Evolutionary conservation across 2,888 invertebrate genomes (phyloP).

Genomic region (Germaria angustata): DNA sequence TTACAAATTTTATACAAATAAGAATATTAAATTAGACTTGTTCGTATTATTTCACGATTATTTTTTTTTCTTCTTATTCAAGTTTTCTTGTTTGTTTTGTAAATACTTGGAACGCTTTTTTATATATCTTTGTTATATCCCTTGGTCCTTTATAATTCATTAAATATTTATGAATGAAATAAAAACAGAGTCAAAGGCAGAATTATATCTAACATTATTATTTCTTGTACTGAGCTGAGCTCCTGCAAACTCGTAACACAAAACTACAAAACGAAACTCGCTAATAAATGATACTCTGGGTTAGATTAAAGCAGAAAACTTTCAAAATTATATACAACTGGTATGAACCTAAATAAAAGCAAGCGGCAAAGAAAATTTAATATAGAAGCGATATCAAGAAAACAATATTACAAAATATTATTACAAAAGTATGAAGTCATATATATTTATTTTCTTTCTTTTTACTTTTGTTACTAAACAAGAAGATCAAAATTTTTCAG

Average conservation of each 20-base stretch:
- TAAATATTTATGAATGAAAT: conserved; percentile 61
- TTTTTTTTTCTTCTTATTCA: neutral
- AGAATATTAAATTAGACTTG: conserved; percentile 35
- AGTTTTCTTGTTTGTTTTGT: neutral
- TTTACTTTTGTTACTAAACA: neutral
- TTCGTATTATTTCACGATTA: conserved; percentile 45
- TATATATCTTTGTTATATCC: neutral
- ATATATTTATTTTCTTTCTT: neutral
- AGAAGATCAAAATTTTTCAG: conserved; percentile 53
- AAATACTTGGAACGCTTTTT: neutral
- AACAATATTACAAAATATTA: conserved; percentile 29
- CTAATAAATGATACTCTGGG: conserved; percentile 48
- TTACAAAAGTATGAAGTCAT: neutral
- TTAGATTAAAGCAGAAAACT: conserved; percentile 6
- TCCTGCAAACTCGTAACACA: conserved; percentile 11
- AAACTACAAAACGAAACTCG: conserved; percentile 10
- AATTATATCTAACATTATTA: conserved; percentile 15
- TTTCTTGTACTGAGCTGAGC: conserved; percentile 11
- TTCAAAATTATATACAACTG: conserved; percentile 37
- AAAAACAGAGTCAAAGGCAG: conserved; percentile 1
- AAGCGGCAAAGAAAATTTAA: conserved; percentile 13
- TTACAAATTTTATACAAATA: conserved; percentile 48
- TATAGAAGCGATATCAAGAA: conserved; percentile 17
- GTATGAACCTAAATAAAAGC: conserved; percentile 3
- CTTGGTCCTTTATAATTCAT: conserved; percentile 56